Conservation (phyloP, 2,888 invertebrate species). For the Euproctis similis region DNA sequence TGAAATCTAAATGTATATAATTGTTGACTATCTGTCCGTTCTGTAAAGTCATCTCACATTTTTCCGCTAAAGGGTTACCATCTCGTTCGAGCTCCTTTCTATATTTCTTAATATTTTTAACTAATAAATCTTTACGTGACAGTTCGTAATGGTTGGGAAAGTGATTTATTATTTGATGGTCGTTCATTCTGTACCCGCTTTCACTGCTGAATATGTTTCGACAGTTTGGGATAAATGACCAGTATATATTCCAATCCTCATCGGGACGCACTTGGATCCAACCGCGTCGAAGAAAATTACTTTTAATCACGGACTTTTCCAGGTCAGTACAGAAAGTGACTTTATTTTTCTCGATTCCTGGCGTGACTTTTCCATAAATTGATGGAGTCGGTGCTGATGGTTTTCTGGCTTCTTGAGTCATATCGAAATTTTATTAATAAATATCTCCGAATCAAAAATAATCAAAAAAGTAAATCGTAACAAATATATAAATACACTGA, state of each 20-base stretch:
- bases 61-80: conserved; percentile 89
- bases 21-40: conserved; percentile 80
- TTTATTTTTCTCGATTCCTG: too few relatives aligned
- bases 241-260: conserved; percentile 97
- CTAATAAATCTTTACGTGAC: conserved; percentile 95
- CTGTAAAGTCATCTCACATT: conserved; percentile 57
- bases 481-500: too few relatives aligned
- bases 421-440: too few relatives aligned
- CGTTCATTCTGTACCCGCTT: conserved; percentile 72
- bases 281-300: conserved; percentile 44
- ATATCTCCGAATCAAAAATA: too few relatives aligned
- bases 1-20: conserved; percentile 88
- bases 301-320: conserved; percentile 48
- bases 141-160: conserved; percentile 97
- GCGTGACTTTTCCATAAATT: too few relatives aligned
- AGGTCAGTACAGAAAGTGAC: conserved; percentile 51
- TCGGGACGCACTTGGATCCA: conserved; percentile 91
- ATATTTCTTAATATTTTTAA: conserved; percentile 96
- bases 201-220: conserved; percentile 85
- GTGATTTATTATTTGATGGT: conserved; percentile 95
- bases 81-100: conserved; percentile 94
- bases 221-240: conserved; percentile 93
- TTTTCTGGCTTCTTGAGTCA: too few relatives aligned
- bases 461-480: too few relatives aligned
- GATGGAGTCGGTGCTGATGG: too few relatives aligned